Evolutionary conservation across 1,140 invertebrate genomes (phyloP).

Genomic region (Antheraea mylitta): DNA sequence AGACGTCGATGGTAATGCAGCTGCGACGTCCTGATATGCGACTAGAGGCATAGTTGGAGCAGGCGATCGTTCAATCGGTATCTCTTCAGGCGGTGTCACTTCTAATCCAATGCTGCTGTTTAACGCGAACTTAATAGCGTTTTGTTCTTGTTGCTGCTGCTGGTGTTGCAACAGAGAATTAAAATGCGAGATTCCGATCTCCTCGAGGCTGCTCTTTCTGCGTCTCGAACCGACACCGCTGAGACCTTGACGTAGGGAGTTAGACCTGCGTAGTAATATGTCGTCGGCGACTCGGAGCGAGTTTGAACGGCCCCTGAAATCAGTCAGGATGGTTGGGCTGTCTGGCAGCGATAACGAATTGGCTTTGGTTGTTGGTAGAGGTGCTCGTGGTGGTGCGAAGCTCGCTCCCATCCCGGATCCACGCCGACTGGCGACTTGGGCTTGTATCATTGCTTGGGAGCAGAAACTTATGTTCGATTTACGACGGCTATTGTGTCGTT

Average conservation of each 20-base stretch:
- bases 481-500: constrained; percentile 92
- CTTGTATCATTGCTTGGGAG: constrained; percentile 86
- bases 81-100: constrained; percentile 90
- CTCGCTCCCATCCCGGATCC: constrained; percentile 76
- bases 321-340: constrained; percentile 88
- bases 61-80: constrained; percentile 79
- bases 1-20: constrained; percentile 75
- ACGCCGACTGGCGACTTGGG: constrained; percentile 76
- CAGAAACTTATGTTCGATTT: constrained; percentile 95
- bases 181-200: constrained; percentile 89
- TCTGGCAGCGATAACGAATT: constrained; percentile 93
- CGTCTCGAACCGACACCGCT: constrained; percentile 75
- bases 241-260: constrained; percentile 89
- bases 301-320: constrained; percentile 89
- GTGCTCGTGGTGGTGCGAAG: constrained; percentile 80
- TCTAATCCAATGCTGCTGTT: constrained; percentile 92
- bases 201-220: constrained; percentile 90
- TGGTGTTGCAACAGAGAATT: constrained; percentile 81
- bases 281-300: constrained; percentile 91
- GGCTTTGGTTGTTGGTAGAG: constrained; percentile 89
- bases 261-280: constrained; percentile 89
- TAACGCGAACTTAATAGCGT: constrained; percentile 89
- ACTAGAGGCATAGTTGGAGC: constrained; percentile 42
- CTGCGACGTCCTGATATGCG: constrained; percentile 72
- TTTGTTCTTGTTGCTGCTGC: constrained; percentile 81